Evolutionary conservation across 2,797 vertebrate genomes (phyloP).

Genomic region (Notoglanidium macrostoma): DNA sequence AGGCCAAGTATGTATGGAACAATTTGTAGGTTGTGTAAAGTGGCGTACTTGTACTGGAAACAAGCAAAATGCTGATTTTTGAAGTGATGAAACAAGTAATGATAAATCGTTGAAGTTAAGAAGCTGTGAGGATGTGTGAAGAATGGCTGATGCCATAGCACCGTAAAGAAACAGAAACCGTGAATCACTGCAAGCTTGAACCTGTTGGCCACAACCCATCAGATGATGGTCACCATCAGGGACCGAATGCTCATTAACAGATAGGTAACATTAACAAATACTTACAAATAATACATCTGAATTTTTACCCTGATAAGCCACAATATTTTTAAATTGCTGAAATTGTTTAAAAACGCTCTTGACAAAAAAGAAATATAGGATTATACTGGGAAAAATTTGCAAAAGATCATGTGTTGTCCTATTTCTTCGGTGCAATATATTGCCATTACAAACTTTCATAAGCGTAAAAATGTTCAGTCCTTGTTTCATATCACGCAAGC

Average conservation of each 20-base stretch:
- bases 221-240: neutral
- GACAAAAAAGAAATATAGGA: neutral
- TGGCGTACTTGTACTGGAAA: neutral
- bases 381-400: too few relatives aligned
- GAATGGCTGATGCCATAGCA: constrained; percentile 10
- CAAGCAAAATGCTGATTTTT: neutral
- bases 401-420: neutral
- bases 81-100: neutral
- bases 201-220: neutral
- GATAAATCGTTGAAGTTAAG: neutral
- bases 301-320: neutral
- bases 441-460: neutral
- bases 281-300: neutral
- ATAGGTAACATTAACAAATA: neutral
- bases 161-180: neutral
- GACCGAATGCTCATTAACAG: neutral
- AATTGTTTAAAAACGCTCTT: neutral
- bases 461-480: neutral
- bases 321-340: neutral
- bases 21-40: neutral
- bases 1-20: neutral
- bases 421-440: neutral
- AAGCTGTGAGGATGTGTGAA: constrained; percentile 2
- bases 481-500: neutral
- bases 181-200: neutral